Evolutionary conservation across 2,113 vertebrate species (phyloP).

Genomic region (Mesoclemmys tuberculata): DNA sequence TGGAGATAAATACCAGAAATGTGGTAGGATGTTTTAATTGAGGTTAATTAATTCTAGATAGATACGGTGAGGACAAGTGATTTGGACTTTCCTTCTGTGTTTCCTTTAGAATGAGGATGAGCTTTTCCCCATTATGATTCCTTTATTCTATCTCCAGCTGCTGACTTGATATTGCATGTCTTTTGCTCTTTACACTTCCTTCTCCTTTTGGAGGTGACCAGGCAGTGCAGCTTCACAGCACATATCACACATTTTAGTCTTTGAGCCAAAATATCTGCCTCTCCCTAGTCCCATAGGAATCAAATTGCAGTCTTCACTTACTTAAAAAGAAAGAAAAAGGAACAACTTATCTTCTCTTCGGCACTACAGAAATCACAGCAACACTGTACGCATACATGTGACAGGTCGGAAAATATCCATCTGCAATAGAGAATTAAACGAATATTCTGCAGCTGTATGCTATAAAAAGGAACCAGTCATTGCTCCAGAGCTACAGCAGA

Average conservation of each 20-base stretch:
- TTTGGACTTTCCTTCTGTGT: not conserved
- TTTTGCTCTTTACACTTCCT: not conserved
- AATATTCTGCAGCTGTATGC: not conserved
- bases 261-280: not conserved
- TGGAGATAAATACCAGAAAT: not conserved
- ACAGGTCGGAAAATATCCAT: not conserved
- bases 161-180: not conserved
- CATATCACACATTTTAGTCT: slow-evolving; percentile 15
- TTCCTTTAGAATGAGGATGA: not conserved
- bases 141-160: not conserved
- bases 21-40: not conserved
- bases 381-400: fast-evolving
- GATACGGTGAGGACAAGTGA: not conserved
- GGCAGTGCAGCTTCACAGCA: not conserved
- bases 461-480: fast-evolving
- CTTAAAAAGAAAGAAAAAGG: not conserved
- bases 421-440: not conserved
- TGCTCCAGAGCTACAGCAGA: not conserved
- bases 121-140: not conserved
- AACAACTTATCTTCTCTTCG: not conserved
- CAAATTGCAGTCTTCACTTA: not conserved
- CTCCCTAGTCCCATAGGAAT: not conserved
- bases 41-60: not conserved
- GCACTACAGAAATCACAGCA: fast-evolving
- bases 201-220: not conserved